phyloP scores from a whole-genome alignment of 2,113 vertebrate genomes.

The Eubucco bourcierii region DNA sequence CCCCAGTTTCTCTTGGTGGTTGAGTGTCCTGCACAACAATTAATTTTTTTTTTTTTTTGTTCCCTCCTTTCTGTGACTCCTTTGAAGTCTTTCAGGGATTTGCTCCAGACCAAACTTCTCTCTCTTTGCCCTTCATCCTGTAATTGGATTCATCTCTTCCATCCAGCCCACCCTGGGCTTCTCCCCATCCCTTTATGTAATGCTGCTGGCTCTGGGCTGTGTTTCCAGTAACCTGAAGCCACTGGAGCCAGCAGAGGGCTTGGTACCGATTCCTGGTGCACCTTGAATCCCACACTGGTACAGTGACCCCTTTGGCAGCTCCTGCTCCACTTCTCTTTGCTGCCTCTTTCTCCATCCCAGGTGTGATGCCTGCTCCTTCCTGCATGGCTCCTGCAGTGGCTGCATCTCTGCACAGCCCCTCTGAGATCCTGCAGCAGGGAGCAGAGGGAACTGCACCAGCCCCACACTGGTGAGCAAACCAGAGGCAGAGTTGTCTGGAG shows the following conservation, averaged over 20 bases:
- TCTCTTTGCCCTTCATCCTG: slow-evolving; percentile 58
- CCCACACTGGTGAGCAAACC: neutral
- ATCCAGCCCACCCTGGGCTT: neutral
- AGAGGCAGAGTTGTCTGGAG: neutral
- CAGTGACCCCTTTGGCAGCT: fast-evolving
- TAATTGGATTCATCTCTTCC: slow-evolving; percentile 67
- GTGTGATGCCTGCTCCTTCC: fast-evolving
- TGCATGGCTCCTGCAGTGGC: fast-evolving
- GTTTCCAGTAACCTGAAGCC: neutral
- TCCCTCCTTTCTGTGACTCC: neutral
- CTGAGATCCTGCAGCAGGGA: neutral
- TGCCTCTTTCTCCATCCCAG: neutral
- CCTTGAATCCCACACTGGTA: fast-evolving
- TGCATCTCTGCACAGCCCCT: neutral
- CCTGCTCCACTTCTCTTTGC: neutral
- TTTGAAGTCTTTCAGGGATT: slow-evolving; percentile 15
- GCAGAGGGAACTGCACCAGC: neutral
- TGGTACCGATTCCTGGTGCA: neutral
- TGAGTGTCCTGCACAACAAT: fast-evolving
- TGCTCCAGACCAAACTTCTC: slow-evolving; percentile 37
- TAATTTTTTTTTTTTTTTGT: neutral
- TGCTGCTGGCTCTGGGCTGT: neutral
- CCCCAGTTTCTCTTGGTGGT: neutral
- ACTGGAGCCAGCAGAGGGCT: neutral
- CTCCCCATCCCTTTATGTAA: slow-evolving; percentile 45